Evolutionary conservation across 2,888 invertebrate genomes (phyloP), one percentile per base, ranked within the genome.

Genomic region (Erebia epiphron): DNA sequence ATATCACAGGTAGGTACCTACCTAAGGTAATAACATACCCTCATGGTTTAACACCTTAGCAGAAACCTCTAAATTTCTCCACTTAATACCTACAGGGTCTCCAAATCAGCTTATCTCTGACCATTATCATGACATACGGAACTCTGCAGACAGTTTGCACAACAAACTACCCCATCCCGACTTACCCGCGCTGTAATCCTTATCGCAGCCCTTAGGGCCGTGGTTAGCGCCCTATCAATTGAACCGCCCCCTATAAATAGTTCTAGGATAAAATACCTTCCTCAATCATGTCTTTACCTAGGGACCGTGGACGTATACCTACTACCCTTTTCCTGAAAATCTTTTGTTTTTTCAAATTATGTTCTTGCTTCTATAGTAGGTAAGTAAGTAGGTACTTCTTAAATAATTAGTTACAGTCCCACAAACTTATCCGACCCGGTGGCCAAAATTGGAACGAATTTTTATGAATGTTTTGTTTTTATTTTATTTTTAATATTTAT

Each of bases 141-240:
- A 58, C 60, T 57, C 46, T 54, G 56, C 56, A 26, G 50, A 63
- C 65, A 70, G 69, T 74, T 69, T 72, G 60, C 61, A 61, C 65
- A 66, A 66, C 68, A 67, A 67, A 68, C 69, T 65, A 69, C 72
- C 68, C 49, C 43, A 67, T 69, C 58, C 13, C 54, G 73, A 70
- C 69, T 73, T 71, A 52, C 56, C 62, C 69, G 65, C 56, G 50
- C 63, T 73, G 70, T 75, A 76, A 76, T 73, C 71, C 75, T 75
- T 76, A 77, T 76, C 77, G 65, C 60, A 58, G 56, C 73, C 71
- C 67, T 74, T 69, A 58, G 71, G 72, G 64, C 68, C 65, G 72
- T 75, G 75, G 77, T 79, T 78, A 78, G 74, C 77, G 73, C 76
- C 76, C 76, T 75, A 78, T 79, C 79, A 75, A 78, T 75, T 77